Conservation (phyloP, 2,797 vertebrate species). For the Phalloptychus januarius region DNA sequence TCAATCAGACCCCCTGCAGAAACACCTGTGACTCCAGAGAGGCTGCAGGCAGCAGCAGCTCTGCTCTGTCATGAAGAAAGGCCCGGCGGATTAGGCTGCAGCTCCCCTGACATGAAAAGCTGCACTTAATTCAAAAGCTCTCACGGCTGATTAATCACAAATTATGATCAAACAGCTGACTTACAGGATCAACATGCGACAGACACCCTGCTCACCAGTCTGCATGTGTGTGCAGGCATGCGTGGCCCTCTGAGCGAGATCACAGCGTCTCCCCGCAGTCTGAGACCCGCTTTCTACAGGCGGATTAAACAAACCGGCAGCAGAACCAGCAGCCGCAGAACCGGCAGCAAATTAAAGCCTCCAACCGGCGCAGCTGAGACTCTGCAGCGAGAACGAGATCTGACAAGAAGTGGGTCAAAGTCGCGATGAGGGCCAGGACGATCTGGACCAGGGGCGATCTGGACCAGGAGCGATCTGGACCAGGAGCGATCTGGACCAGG, state of each 20-base stretch:
- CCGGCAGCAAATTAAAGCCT: constrained; percentile 60
- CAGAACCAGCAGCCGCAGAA: constrained; percentile 43
- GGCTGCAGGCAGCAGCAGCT: constrained; percentile 10
- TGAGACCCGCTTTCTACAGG: constrained; percentile 63
- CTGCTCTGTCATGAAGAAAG: constrained; percentile 40
- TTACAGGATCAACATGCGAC: constrained; percentile 69
- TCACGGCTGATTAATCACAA: constrained; percentile 71
- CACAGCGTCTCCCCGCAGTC: constrained; percentile 58
- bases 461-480: constrained; percentile 31
- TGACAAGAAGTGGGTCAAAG: background rate
- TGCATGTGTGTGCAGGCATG: constrained; percentile 34
- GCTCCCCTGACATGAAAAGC: constrained; percentile 64
- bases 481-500: no score
- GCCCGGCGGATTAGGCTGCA: constrained; percentile 63
- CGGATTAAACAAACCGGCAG: constrained; percentile 65
- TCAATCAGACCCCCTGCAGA: background rate
- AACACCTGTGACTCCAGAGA: constrained; percentile 30
- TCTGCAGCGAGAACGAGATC: background rate
- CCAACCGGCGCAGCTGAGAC: background rate
- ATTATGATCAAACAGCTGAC: constrained; percentile 72
- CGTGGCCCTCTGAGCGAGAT: constrained; percentile 14
- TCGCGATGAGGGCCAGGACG: constrained; percentile 27
- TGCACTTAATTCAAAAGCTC: constrained; percentile 61
- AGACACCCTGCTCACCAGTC: constrained; percentile 55
- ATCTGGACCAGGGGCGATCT: no score